Conservation (phyloP, 92 coral and sea anemone genomes). For the Porites evermanni region DNA sequence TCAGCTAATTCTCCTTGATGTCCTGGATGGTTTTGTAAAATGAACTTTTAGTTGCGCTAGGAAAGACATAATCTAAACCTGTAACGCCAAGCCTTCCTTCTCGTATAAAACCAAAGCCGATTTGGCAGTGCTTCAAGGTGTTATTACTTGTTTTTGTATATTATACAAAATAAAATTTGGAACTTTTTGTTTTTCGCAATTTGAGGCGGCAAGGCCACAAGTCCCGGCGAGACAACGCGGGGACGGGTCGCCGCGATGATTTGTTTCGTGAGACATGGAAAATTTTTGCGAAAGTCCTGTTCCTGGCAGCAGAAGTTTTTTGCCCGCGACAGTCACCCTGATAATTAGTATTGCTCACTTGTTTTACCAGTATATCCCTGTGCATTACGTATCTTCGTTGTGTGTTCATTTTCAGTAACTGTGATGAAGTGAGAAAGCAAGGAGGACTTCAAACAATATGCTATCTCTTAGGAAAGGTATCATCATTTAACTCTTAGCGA, state of each 20-base stretch:
- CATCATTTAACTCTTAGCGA: background rate
- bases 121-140: no score
- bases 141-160: no score
- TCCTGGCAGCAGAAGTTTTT: slow-evolving; percentile 12
- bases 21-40: no score
- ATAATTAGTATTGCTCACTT: no score
- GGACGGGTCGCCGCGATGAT: slow-evolving; percentile 16
- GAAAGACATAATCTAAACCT: no score
- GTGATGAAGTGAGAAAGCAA: slow-evolving; percentile 86
- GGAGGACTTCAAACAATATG: slow-evolving; percentile 90
- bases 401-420: slow-evolving; percentile 66
- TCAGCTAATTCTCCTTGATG: no score
- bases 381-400: background rate
- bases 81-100: no score
- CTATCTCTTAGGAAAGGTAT: slow-evolving; percentile 81
- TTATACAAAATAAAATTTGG: no score
- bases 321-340: background rate
- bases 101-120: no score
- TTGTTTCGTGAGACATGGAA: slow-evolving; percentile 17
- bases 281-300: slow-evolving; percentile 16
- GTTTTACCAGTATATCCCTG: no score
- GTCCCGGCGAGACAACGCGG: slow-evolving; percentile 36
- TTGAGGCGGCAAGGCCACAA: slow-evolving; percentile 14
- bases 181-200: no score
- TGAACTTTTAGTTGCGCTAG: no score